phyloP scores from a whole-genome alignment of 2,797 vertebrate genomes.

The Gymnothorax javanicus region DNA sequence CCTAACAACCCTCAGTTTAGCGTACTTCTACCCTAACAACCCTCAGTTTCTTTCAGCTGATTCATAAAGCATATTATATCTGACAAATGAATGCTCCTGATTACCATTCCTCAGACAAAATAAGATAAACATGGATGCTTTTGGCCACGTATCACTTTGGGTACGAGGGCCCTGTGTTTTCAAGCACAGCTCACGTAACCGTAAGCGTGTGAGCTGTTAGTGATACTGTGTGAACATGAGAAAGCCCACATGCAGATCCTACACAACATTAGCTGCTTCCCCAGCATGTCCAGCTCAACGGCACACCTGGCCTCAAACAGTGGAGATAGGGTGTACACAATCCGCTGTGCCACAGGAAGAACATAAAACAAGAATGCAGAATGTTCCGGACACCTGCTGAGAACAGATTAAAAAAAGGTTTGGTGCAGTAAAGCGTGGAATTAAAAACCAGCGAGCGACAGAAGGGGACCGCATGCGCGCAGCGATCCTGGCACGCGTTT shows the following conservation, averaged over 20 bases:
- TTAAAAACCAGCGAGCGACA: constrained; percentile 21
- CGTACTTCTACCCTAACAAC: neutral
- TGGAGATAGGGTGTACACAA: neutral
- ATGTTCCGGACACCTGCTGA: neutral
- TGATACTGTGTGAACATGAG: constrained; percentile 44
- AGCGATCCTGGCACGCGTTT: constrained; percentile 27
- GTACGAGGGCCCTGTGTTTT: neutral
- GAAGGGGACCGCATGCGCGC: constrained; percentile 30
- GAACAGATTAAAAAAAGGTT: neutral
- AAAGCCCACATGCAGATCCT: constrained; percentile 47
- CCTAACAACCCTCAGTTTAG: too few species aligned
- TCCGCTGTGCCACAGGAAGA: neutral
- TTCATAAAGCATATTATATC: neutral
- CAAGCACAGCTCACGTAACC: neutral
- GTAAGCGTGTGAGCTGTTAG: neutral
- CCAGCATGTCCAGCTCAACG: constrained; percentile 7
- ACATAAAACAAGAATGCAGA: neutral
- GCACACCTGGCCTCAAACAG: neutral
- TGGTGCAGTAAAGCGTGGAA: constrained; percentile 1
- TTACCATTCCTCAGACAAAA: neutral
- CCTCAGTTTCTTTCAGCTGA: neutral
- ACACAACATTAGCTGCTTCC: constrained; percentile 4
- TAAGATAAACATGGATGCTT: neutral
- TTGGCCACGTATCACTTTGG: neutral
- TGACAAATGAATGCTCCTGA: neutral